A percentile compares a stretch with the other conserved stretches of the same genome.
Evolutionary conservation across 37 sponge, comb jelly and placozoan genomes (phyloP).

Genomic region (Halichondria panicea): DNA sequence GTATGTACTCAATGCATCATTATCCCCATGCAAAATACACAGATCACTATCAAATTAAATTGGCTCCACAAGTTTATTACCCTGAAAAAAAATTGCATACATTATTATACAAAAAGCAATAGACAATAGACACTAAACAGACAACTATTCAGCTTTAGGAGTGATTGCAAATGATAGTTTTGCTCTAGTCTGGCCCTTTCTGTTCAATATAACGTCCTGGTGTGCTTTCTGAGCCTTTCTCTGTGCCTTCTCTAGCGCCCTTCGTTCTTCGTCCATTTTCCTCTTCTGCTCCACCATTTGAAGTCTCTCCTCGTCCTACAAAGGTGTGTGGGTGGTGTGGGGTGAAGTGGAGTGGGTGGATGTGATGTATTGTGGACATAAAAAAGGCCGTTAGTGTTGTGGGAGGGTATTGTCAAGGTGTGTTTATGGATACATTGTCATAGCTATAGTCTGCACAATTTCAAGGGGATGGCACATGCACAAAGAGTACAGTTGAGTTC

Average conservation of each 20-base stretch:
- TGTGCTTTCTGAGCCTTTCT: conserved; percentile 46
- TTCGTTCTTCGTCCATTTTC: conserved; percentile 81
- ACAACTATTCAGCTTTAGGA: conserved; percentile 34
- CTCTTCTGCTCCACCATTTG: conserved; percentile 76
- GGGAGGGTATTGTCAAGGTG: no score
- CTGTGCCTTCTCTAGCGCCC: conserved; percentile 63
- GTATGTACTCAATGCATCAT: neutral
- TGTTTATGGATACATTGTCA: no score
- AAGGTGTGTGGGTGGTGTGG: neutral
- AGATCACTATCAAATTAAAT: neutral
- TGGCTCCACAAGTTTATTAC: neutral
- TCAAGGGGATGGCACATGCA: no score
- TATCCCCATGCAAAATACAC: neutral
- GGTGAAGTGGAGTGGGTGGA: neutral
- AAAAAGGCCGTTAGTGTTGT: neutral
- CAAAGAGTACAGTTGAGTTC: no score
- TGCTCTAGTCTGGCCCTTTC: conserved; percentile 68
- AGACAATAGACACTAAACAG: neutral
- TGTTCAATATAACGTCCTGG: conserved; percentile 79
- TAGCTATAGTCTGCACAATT: no score
- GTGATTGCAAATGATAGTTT: conserved; percentile 73
- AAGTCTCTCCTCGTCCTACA: conserved; percentile 86
- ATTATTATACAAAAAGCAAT: neutral
- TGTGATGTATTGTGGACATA: neutral
- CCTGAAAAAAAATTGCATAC: no score